A percentile compares a stretch with the other conserved stretches of the same genome.
Conservation (phyloP, 2,113 vertebrate genomes). For the Epinephelus fuscoguttatus region DNA sequence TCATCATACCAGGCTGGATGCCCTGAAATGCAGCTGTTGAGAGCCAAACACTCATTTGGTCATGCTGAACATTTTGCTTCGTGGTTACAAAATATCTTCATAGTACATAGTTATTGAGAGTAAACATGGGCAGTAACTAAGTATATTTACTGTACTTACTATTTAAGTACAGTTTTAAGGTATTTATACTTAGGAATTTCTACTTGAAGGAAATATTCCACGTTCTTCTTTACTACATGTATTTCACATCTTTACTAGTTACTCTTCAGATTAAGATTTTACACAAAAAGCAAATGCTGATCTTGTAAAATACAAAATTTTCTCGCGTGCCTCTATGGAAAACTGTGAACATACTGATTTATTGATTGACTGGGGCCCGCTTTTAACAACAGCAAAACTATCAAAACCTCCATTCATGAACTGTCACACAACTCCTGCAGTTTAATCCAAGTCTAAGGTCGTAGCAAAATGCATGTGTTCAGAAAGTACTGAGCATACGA, state of each 20-base stretch:
- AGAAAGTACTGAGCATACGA: too few relatives aligned
- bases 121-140: background rate
- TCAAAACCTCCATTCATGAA: too few relatives aligned
- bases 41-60: constrained; percentile 8
- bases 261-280: background rate
- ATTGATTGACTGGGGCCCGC: too few relatives aligned
- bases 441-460: too few relatives aligned
- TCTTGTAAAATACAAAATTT: background rate
- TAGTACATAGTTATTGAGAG: background rate
- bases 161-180: background rate
- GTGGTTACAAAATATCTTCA: background rate
- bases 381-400: too few relatives aligned
- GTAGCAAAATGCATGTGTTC: too few relatives aligned
- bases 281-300: background rate
- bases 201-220: background rate
- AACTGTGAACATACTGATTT: too few relatives aligned
- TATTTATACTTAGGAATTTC: background rate
- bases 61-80: background rate
- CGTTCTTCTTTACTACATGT: background rate
- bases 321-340: too few relatives aligned
- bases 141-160: background rate
- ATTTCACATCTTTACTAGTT: background rate
- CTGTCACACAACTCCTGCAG: too few relatives aligned
- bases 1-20: constrained; percentile 63
- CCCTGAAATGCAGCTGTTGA: constrained; percentile 60